Base-by-base conservation (phyloP, 2,797 vertebrate genomes). In the Cottoperca gobio region DNA sequence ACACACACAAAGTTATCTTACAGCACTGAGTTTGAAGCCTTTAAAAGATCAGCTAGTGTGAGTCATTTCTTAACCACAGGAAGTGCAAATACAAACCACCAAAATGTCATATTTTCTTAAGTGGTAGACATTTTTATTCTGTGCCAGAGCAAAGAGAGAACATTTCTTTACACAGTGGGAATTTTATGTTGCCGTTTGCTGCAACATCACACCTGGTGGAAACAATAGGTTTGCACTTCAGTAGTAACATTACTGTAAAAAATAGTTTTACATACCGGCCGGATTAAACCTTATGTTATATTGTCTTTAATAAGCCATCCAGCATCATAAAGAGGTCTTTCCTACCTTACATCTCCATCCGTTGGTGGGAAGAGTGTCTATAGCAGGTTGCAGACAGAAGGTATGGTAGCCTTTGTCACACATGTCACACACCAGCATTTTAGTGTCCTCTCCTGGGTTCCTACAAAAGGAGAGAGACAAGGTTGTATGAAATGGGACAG, bases 391-490 rank as follows among this genome's bases (percentile, higher is more conserved):
- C 61, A 99, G 95, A 94, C 98, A 99, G 90, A 99, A 99, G 50
- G 98, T 99, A 90, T 99, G 98, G 91, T 99, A 99, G 74, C 98
- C 98, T 97, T 99, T 99, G 94, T 99, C 98, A 9, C 98, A 99
- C 57, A 97, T 97, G 92, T 99, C 98, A 24, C 98, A 99, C 85
- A 99, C 98, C 86, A 99, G 93, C 98, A 99, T 99, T 95, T 99
- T 99, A 90, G 95, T 97, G 94, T 99, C 98, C 94, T 99, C 98
- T 87, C 98, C 98, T 81, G 97, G 98, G 91, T 99, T 97, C 91
- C 98, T 99, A 88, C 66, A 90, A 84, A 89, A 37, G 76, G 39
- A 61, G 19, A 37, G 4, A 68, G 1, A 57, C 4, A 53, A 17
- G 28, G 17, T n/a, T 57, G 6, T n/a, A 40, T 39, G 31, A 52